Evolutionary conservation across 2,113 vertebrate genomes (phyloP).

Genomic region (Gymnorhina tibicen): DNA sequence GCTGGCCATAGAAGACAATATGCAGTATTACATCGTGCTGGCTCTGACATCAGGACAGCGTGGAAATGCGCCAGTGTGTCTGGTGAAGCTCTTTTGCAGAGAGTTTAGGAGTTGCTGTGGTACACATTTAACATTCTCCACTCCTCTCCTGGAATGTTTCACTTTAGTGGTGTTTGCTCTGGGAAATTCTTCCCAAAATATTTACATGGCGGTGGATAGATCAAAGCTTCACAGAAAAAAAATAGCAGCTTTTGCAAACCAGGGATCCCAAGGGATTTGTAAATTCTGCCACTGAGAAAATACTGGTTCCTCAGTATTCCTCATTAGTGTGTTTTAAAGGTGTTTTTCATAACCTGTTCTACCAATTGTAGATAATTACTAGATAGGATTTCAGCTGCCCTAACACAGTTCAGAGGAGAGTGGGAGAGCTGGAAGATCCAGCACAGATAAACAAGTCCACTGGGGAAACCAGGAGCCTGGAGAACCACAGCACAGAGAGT

Average conservation of each 20-base stretch:
- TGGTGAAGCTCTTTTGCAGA: background rate
- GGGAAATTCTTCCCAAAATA: constrained; percentile 7
- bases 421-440: background rate
- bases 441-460: background rate
- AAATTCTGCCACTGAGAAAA: background rate
- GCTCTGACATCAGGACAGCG: background rate
- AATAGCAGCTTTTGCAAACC: background rate
- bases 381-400: background rate
- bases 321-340: background rate
- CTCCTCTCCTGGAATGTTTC: background rate
- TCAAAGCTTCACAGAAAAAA: background rate
- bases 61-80: background rate
- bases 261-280: background rate
- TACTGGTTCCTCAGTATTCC: background rate
- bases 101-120: background rate
- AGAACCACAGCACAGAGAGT: background rate
- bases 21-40: fast-evolving
- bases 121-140: background rate
- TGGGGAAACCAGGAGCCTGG: background rate
- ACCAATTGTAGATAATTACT: background rate
- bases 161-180: background rate
- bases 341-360: background rate
- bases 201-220: background rate
- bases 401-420: background rate
- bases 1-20: fast-evolving